Evolutionary conservation across 2,888 invertebrate species (phyloP).

Genomic region (Minunthozetes semirufus): DNA sequence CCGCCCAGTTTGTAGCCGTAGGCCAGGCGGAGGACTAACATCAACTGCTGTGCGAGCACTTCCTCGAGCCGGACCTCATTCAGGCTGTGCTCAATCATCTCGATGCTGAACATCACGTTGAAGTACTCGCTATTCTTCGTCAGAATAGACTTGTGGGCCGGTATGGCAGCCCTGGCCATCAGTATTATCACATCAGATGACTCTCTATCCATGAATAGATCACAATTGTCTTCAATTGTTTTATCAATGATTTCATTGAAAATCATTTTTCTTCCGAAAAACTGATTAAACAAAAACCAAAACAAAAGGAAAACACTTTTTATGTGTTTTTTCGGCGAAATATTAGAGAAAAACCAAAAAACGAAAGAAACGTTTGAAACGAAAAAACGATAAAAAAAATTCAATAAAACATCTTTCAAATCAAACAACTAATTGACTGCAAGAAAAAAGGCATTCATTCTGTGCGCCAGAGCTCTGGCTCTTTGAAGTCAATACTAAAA

Average conservation of each 20-base stretch:
- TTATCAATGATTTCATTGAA: neutral
- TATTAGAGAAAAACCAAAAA: too few species aligned
- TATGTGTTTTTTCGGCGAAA: neutral
- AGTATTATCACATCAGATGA: neutral
- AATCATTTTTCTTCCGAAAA: neutral
- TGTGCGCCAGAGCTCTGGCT: too few species aligned
- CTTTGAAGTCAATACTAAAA: neutral
- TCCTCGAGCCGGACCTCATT: neutral
- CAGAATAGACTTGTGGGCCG: neutral
- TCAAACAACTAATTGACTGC: too few species aligned
- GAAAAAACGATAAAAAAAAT: too few species aligned
- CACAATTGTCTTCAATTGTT: slow-evolving; percentile 6
- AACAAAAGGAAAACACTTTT: neutral
- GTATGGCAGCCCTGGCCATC: neutral
- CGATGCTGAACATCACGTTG: neutral
- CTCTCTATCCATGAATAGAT: neutral
- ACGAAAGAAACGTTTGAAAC: too few species aligned
- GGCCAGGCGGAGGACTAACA: neutral
- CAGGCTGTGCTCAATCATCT: neutral
- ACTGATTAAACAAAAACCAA: neutral
- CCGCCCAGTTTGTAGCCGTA: neutral
- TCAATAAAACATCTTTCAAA: too few species aligned
- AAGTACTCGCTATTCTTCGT: neutral
- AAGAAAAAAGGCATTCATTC: too few species aligned
- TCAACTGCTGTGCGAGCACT: neutral